phyloP scores from a whole-genome alignment of 2,888 invertebrate genomes.

The Polietes domitor region DNA sequence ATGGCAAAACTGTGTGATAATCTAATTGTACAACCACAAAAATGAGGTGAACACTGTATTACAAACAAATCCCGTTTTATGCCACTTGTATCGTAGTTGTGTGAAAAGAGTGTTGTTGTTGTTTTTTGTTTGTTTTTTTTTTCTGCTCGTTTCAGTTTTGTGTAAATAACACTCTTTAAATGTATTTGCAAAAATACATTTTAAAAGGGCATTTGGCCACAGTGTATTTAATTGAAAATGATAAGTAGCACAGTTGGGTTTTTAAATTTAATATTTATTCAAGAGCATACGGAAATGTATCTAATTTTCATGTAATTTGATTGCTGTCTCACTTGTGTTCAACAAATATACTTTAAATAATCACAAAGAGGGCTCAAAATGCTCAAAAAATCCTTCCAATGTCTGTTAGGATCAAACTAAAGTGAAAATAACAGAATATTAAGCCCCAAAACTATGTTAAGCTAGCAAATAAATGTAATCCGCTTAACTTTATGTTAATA shows the following conservation, averaged over 20 bases:
- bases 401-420: no score
- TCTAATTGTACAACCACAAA: constrained; percentile 69
- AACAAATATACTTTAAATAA: no score
- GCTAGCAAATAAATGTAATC: no score
- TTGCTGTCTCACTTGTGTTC: no score
- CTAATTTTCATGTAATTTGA: no score
- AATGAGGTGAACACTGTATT: constrained; percentile 60
- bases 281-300: no score
- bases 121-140: background rate
- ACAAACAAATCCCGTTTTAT: constrained; percentile 55
- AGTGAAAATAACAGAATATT: no score
- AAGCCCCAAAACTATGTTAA: no score
- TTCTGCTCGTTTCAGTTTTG: background rate
- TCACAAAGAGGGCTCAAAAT: no score
- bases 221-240: background rate
- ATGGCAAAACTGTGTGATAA: constrained; percentile 61
- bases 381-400: no score
- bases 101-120: background rate
- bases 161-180: constrained; percentile 17
- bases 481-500: no score
- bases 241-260: background rate
- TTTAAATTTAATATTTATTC: background rate
- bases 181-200: background rate
- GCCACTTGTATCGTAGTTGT: constrained; percentile 2
- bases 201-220: background rate